Base-by-base conservation (phyloP, 1,140 invertebrate genomes). In the Drosophila pachea region DNA sequence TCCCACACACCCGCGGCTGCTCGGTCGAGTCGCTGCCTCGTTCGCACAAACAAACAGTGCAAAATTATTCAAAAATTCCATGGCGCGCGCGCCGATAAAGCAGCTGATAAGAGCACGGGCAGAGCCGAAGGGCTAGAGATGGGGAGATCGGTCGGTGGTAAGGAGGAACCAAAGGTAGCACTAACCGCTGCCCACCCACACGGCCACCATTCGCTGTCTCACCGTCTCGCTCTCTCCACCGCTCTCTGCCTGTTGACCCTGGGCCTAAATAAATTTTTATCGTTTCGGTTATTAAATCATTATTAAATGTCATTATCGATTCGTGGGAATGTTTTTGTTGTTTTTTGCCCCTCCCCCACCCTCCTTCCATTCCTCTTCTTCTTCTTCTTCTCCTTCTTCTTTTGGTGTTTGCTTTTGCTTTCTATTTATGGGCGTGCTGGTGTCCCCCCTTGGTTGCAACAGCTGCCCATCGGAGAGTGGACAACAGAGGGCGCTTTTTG, bases 281-380 rank as follows among this genome's bases (percentile, higher is more conserved):
- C 73, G 73, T 73, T 65, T 36, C 52, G 65, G 22, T 68, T 74
- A 72, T 74, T 72, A 72, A 74, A 74, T 68, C 48, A 68, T 68
- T 84, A 73, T 84, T 73, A 76, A 79, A 84, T 84, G 69, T 76
- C 81, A 86, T 74, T 84, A 84, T 86, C 81, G 79, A 79, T 86
- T 84, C 60, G 79, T 83, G 79, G 68, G 79, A 83, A 83, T 78
- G 71, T 73, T 73, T 69, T 53, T n/a, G 11, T 22, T 22, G 22
- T 22, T 22, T n/a, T n/a, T n/a, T n/a, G n/a, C n/a, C n/a, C n/a
- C n/a, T n/a, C n/a, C n/a, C n/a, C n/a, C n/a, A n/a, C n/a, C n/a
- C 43, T 47, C 16, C 43, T 9, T 47, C 16, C 16, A 4, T n/a
- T 42, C 5, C 33, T 32, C 35, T 42, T 33, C 16, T 11, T 29